Base-by-base conservation (phyloP, 2,797 vertebrate species). In the Tenualosa ilisha region DNA sequence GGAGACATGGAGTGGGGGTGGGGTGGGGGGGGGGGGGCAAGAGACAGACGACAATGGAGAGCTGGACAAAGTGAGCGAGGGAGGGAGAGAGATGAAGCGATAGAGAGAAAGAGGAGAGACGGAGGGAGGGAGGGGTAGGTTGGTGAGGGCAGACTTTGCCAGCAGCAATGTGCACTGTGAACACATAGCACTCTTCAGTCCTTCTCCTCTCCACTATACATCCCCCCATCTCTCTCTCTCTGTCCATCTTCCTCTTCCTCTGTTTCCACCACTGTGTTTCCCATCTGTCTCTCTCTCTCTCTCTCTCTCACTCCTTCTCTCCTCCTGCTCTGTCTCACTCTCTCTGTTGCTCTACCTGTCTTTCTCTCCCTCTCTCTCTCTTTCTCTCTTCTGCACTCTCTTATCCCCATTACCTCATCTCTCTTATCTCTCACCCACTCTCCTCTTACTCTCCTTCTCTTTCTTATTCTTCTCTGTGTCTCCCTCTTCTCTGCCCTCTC, bases 91-190 rank as follows among this genome's bases (percentile, higher is more conserved):
- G 63, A 68, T 0, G n/a, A 9, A 54, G 11, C 7, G 46, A 46
- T 46, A 53, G 51, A 13, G 51, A 53, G 13, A 13, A 15, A 59
- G 54, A 22, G 7, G 56, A 59, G 17, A 59, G 56, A 56, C 4
- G 17, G 61, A 63, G 68, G 6, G 68, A 75, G 68, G 15, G 13
- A 17, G 68, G 37, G 68, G 37, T 37, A 75, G 68, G 37, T 75
- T 43, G 37, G 31, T 75, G 68, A 75, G 68, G 63, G 68, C 68
- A 75, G 68, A 75, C 68, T 75, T 40, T 75, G 68, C 68, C 68
- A 13, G 68, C 68, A 75, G 68, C 68, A 6, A 40, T 75, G 68
- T 75, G 31, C 37, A 75, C 68, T 40, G 68, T 81, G 68, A 75
- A 31, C 68, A 75, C 65, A 72, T 31, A 75, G 20, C 31, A 17